Evolutionary conservation across 2,888 invertebrate species (phyloP).

Genomic region (Andrena camellia): DNA sequence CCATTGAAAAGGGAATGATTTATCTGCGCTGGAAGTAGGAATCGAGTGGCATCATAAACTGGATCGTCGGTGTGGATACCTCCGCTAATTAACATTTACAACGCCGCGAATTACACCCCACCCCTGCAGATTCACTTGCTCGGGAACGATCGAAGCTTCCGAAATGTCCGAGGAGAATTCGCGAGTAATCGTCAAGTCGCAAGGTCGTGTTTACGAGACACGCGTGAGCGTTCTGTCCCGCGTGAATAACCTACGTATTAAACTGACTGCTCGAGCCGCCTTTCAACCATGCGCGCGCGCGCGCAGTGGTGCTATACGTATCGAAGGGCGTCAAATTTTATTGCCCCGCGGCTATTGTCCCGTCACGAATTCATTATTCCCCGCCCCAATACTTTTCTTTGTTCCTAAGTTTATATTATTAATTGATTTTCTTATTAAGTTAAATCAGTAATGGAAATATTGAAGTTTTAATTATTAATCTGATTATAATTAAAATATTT

Average conservation of each 20-base stretch:
- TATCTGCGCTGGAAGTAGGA: too few species aligned
- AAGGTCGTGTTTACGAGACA: slow-evolving; percentile 75
- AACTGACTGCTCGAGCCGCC: slow-evolving; percentile 7
- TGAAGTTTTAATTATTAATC: too few species aligned
- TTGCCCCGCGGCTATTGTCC: slow-evolving; percentile 39
- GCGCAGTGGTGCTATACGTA: not conserved
- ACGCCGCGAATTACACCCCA: not conserved
- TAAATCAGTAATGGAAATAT: too few species aligned
- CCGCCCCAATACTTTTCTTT: slow-evolving; percentile 11
- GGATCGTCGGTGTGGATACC: too few species aligned
- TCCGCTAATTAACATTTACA: too few species aligned
- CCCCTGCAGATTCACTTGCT: not conserved
- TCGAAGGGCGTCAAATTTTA: slow-evolving; percentile 41
- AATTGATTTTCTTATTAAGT: too few species aligned
- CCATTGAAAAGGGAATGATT: too few species aligned
- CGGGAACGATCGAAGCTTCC: slow-evolving; percentile 52
- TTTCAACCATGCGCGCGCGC: not conserved
- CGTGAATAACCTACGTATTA: slow-evolving; percentile 56
- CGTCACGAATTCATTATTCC: slow-evolving; percentile 47
- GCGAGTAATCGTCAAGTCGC: slow-evolving; percentile 73
- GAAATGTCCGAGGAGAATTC: slow-evolving; percentile 70
- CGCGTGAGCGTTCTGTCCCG: slow-evolving; percentile 66
- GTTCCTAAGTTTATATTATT: not conserved
- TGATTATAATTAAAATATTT: too few species aligned
- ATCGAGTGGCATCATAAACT: too few species aligned